These are phyloP conservation scores for Octopus sinensis DNA, from an alignment of 1,140 invertebrate species.

Conservation along the genomic window DNA sequence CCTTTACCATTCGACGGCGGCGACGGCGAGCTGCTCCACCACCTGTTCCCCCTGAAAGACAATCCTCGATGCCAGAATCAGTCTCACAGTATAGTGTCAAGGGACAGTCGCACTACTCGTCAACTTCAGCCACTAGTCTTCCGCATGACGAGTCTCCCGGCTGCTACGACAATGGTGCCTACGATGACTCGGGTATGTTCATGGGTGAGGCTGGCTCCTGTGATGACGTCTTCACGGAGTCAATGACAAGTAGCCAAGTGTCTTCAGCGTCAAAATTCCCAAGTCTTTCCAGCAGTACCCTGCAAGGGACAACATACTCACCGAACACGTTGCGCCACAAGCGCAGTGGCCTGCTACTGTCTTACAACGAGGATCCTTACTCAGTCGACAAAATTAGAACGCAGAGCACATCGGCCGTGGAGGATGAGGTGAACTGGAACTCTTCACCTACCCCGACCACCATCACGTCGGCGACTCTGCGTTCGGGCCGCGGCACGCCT, in stretches of 20 bases:
- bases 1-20: constrained; percentile 38
- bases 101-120: neutral
- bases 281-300: neutral
- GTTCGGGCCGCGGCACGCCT: constrained; percentile 5
- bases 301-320: neutral
- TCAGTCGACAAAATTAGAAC: constrained; percentile 25
- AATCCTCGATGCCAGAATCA: constrained; percentile 25
- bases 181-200: constrained; percentile 12
- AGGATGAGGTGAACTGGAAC: constrained; percentile 36
- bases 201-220: neutral
- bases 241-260: constrained; percentile 2
- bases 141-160: constrained; percentile 11
- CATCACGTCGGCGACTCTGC: neutral
- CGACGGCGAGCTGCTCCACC: constrained; percentile 34
- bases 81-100: neutral
- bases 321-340: neutral
- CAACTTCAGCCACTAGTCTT: constrained; percentile 16
- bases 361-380: neutral
- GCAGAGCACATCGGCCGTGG: constrained; percentile 37
- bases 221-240: constrained; percentile 9
- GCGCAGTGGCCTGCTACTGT: neutral
- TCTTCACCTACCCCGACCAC: constrained; percentile 15
- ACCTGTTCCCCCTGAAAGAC: constrained; percentile 28
- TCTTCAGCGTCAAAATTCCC: neutral
- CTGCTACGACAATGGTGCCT: constrained; percentile 10